Evolutionary conservation across 2,113 vertebrate species (phyloP).

Genomic region (Chelonoidis abingdonii): DNA sequence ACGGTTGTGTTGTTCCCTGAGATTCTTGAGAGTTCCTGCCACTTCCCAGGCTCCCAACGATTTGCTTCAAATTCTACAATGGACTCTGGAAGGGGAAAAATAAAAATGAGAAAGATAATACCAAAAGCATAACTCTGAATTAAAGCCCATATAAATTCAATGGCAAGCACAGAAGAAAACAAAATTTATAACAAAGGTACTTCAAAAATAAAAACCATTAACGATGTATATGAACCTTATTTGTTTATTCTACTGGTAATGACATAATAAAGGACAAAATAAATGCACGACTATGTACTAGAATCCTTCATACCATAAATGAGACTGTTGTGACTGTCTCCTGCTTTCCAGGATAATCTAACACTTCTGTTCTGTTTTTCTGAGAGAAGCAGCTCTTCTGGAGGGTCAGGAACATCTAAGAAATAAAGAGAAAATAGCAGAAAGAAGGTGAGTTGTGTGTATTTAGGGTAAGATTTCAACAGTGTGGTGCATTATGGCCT

Average conservation of each 20-base stretch:
- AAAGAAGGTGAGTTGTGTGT: neutral
- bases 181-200: neutral
- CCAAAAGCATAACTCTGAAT: neutral
- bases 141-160: neutral
- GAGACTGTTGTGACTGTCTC: constrained; percentile 89
- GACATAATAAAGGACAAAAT: neutral
- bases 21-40: constrained; percentile 85
- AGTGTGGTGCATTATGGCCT: neutral
- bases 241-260: neutral
- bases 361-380: constrained; percentile 87
- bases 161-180: neutral
- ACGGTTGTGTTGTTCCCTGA: constrained; percentile 80
- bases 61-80: constrained; percentile 92
- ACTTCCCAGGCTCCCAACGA: constrained; percentile 85
- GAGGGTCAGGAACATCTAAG: constrained; percentile 90
- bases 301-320: constrained; percentile 83
- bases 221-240: neutral
- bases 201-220: neutral
- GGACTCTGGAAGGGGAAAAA: constrained; percentile 80
- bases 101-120: neutral
- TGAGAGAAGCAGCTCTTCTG: constrained; percentile 86
- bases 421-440: neutral
- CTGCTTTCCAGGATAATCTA: constrained; percentile 89
- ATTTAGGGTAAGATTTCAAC: neutral
- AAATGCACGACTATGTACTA: rapidly evolving